Base-by-base conservation (phyloP, 1,140 invertebrate species). In the Pectinophora gossypiella region DNA sequence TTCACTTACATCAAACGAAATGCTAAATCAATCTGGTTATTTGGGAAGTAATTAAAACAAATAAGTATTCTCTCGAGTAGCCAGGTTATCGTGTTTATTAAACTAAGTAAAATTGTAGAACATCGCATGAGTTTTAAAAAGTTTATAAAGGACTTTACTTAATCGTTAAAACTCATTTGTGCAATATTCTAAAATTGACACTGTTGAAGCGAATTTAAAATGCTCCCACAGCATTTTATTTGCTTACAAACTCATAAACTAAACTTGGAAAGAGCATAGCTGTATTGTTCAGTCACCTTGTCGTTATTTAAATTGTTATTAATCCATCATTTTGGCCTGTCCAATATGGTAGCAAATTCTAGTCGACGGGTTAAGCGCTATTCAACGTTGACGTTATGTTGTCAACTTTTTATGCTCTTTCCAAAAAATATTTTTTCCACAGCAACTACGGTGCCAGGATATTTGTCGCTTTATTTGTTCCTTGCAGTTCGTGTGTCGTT, bases 381-480 rank as follows among this genome's bases (percentile, higher is more conserved):
- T n/a, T n/a, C n/a, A n/a, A n/a, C n/a, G n/a, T 6, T 27, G 23
- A 27, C 23, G 23, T 12, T 12, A 38, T 38, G 6, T 40, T 40
- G 1, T 40, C 36, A 40, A 27, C 23, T 27, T 5, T 18, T 18
- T 2, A 13, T 40, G 36, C 15, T 40, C 36, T 40, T 40, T 40
- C 16, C 36, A 44, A 59, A 27, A 43, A 47, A 19, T 21, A 54
- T 76, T 69, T 19, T 63, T 54, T 81, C 53, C 55, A 56, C 80
- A 81, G 74, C 61, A 27, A 40, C 44, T 65, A 42, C 50, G 56
- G 57, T 61, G 21, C 46, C 23, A 40, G 59, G 53, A 64, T 55
- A 52, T 69, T 54, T 72, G 62, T 73, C 56, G 75, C 76, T 85
- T 82, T 82, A 53, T 61, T 47, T 73, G 76, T 80, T 68, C 49